Base-by-base conservation (phyloP, 2,797 vertebrate species). In the Hydrolagus colliei region DNA sequence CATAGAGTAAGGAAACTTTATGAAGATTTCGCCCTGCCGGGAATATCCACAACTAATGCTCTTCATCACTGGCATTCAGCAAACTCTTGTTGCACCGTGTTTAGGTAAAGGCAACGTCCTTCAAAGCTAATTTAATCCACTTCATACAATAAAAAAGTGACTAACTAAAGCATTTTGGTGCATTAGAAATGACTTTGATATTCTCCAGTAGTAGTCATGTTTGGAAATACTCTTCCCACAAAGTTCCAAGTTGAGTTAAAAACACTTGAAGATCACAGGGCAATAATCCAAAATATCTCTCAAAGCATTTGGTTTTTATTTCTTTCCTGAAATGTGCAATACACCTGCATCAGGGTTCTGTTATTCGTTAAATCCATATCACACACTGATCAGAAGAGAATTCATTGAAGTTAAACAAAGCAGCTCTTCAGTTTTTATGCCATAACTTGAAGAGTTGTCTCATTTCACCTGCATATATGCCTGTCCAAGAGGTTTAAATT, bases 321-420 rank as follows among this genome's bases (percentile, higher is more conserved):
- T 68, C 32, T 84, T 41, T 32, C 20, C 10, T 52, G 32, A 12
- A 13, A 84, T 35, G 9, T 71, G 18, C 65, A 41, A 84, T 71
- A 14, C 35, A 84, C 32, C 79, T 67, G 79, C 32, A 84, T 80
- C 78, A 65, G 78, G 78, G 78, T 10, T 62, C n/a, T 35, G 65
- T 82, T 68, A 20, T 35, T 82, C 27, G 62, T 22, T 22, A 32
- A 67, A 82, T 82, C 27, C 14, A 8, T 67, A 82, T 82, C 62
- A 67, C 16, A 35, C 16, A 82, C 27, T 35, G 63, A 82, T 67
- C 62, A 67, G 16, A 62, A 79, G 62, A n/a, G 14, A 82, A 82
- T 82, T 82, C 63, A 67, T 10, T 18, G 78, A 78, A 80, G 62
- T 32, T 62, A 22, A 78, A 78, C 76, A 79, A 79, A 79, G n/a